Evolutionary conservation across 2,797 vertebrate genomes (phyloP), one percentile per base, ranked within the genome.

Genomic region (Lagocephalus sceleratus): DNA sequence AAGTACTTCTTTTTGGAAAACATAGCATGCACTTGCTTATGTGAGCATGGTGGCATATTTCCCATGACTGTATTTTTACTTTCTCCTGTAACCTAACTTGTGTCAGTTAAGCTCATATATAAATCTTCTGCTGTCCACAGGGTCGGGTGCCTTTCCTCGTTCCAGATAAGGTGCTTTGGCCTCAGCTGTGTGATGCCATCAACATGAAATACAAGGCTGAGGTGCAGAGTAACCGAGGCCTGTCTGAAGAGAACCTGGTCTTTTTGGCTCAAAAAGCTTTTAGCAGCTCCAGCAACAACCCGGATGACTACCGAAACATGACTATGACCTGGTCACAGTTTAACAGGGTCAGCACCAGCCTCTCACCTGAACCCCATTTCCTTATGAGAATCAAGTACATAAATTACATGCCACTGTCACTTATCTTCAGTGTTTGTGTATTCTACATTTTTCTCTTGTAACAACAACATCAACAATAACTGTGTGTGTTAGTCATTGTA

Each of bases 121-220:
- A 0, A 45, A 20, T 46, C 32, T 17, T 35, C 20, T 49, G 46
- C 3, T 19, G 1, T 47, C 26, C 44, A 5, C 83, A 98, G 95
- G 95, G 95, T 70, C 91, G 96, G 0, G 95, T 99, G 66, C 97
- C 97, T 19, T 98, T 98, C 1, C 89, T 95, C 0, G 96, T 98
- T 54, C 96, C 97, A 0, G 96, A 98, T 76, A 98, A 98, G 66
- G 95, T 99, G 76, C 86, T 94, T 39, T 98, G 96, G 96, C 94
- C 95, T 0, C 96, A 98, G 90, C 89, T 99, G 61, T 98, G 95
- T 0, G 96, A 98, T 20, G 94, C 96, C 0, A 93, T 98, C 81
- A 97, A 99, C 88, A 94, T 98, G 94, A 99, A 98, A 74, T 98
- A 98, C 90, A 99, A 97, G 86, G 94, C 95, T 0, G 96, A 98